Base-by-base conservation (phyloP, 2,113 vertebrate genomes). In the Chamaea fasciata region DNA sequence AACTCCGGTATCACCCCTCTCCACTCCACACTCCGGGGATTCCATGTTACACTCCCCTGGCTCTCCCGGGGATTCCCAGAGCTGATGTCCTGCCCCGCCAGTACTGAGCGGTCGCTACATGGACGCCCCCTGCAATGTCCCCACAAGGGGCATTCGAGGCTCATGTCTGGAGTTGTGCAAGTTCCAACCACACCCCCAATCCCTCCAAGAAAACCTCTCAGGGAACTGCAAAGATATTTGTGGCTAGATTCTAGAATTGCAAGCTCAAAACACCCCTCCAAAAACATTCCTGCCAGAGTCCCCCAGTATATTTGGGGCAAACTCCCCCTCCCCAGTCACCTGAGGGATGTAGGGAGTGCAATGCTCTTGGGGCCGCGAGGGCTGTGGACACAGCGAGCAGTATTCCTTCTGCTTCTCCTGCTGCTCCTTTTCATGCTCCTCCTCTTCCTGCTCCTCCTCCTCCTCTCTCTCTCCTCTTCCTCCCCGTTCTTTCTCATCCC, bases 371-470 rank as follows among this genome's bases (percentile, higher is more conserved):
- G 15, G 44, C 24, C 1, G 6, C 1, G 1, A 14, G 30, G 7
- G 23, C 35, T 30, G 35, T 2, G 1, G 35, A 60, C 24, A n/a
- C 65, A 30, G 35, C 5, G 8, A 41, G 7, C 30, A 6, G 14
- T 50, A n/a, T 10, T 24, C 24, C 12, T 5, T 15, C 6, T 0
- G 1, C 19, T 50, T 42, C 64, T 47, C 22, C 63, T 49, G 13
- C 23, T n/a, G 22, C 35, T 50, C 15, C 9, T 70, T 69, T 49
- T 59, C 30, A 28, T 30, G 65, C 79, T 49, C 79, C 64, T 69
- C 64, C 42, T 81, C 53, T 57, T 81, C 64, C 52, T 7, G 52
- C 42, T 59, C 44, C 79, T 82, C 79, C 53, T 69, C 44, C 27
- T 33, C 26, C 15, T 33, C 15, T 33, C 15, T 37, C n/a, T 20